phyloP scores from a whole-genome alignment of 2,113 vertebrate species.

The Halcyon malimbica region DNA sequence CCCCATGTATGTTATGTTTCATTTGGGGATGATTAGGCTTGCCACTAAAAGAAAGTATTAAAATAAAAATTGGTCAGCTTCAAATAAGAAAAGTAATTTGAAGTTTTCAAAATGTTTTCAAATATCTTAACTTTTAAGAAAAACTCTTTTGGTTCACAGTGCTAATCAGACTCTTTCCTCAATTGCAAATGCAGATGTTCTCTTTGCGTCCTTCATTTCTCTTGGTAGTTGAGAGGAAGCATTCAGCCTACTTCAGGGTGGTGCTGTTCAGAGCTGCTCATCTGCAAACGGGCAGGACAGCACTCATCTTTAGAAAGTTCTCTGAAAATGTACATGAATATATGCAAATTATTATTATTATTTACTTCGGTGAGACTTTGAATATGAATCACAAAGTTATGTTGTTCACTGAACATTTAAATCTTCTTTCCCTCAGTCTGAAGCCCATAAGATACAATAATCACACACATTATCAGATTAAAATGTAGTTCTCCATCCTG shows the following conservation, averaged over 20 bases:
- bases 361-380: not conserved
- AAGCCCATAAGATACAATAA: not conserved
- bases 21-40: not conserved
- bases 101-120: not conserved
- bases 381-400: not conserved
- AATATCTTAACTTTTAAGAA: not conserved
- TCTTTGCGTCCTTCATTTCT: not conserved
- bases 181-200: not conserved
- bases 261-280: not conserved
- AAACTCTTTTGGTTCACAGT: not conserved
- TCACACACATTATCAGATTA: not conserved
- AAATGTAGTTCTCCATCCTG: not conserved
- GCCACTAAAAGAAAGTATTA: not conserved
- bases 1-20: not conserved
- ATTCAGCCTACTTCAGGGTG: not conserved
- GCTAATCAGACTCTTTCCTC: not conserved
- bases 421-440: not conserved
- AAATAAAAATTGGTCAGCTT: not conserved
- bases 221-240: not conserved
- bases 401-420: not conserved
- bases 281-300: not conserved
- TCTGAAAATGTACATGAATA: not conserved
- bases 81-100: not conserved
- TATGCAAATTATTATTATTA: slow-evolving; percentile 6
- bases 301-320: not conserved